These are phyloP conservation scores for Fregata magnificens DNA, from an alignment of 2,113 vertebrate species.

Conservation along the genomic window DNA sequence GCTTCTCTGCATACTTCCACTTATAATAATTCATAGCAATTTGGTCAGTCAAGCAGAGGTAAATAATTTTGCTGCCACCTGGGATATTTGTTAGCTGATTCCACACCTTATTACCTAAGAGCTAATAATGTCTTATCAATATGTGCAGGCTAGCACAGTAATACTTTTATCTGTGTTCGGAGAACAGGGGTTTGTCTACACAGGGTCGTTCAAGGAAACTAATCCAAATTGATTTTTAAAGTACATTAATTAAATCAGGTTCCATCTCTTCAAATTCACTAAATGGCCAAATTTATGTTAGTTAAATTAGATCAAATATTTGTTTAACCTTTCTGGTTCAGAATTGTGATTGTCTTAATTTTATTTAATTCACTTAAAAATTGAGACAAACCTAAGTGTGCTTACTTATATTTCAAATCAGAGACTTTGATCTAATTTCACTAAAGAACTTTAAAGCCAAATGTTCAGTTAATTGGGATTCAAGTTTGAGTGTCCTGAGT, in stretches of 20 bases:
- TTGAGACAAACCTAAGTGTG: background rate
- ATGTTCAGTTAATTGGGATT: background rate
- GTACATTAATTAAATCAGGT: constrained; percentile 40
- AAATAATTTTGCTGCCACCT: background rate
- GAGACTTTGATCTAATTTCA: background rate
- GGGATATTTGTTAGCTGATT: background rate
- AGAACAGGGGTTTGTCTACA: background rate
- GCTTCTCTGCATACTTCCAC: background rate
- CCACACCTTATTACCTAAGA: constrained; percentile 7
- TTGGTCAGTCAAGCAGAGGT: background rate
- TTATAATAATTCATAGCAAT: background rate
- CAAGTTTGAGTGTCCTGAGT: background rate
- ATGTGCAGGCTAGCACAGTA: background rate
- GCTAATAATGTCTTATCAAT: background rate
- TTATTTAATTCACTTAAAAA: constrained; percentile 25
- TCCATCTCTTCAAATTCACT: background rate
- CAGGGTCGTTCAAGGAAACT: background rate
- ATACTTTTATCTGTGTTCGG: background rate
- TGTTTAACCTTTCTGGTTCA: constrained; percentile 31
- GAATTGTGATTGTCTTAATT: background rate
- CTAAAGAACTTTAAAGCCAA: background rate
- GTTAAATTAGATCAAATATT: constrained; percentile 51
- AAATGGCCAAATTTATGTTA: background rate
- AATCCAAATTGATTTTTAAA: constrained; percentile 63
- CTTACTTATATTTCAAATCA: background rate